phyloP scores from a whole-genome alignment of 2,797 vertebrate species.

The Stomatorhinus walkeri region DNA sequence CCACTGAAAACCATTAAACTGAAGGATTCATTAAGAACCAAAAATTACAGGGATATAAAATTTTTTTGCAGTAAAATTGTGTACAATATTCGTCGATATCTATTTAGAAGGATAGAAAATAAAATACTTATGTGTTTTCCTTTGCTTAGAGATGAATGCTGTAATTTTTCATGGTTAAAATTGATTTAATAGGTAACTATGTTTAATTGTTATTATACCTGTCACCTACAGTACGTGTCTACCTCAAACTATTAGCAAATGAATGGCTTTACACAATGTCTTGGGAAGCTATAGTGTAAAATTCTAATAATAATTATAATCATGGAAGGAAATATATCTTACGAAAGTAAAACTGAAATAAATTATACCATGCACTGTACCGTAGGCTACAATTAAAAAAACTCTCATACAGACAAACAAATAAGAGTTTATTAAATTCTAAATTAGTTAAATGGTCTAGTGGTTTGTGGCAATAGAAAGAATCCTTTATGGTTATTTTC shows the following conservation, averaged over 20 bases:
- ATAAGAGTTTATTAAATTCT: constrained; percentile 3
- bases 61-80: not conserved
- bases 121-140: not conserved
- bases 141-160: not conserved
- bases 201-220: not conserved
- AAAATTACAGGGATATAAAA: not conserved
- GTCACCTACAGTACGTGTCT: not conserved
- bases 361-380: not conserved
- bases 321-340: not conserved
- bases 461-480: not conserved
- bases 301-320: not conserved
- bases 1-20: not conserved
- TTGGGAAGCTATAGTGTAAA: not conserved
- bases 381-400: not conserved
- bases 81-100: not conserved
- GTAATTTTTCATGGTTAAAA: not conserved
- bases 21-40: constrained; percentile 1
- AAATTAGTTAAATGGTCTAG: not conserved
- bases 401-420: not conserved
- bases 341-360: not conserved
- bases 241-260: not conserved
- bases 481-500: not conserved
- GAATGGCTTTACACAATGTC: not conserved
- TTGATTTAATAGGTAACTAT: not conserved
- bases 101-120: not conserved